A percentile compares a stretch with the other conserved stretches of the same genome.
These are phyloP conservation scores for Colius striatus DNA, from an alignment of 2,113 vertebrate species.

Conservation along the genomic window DNA sequence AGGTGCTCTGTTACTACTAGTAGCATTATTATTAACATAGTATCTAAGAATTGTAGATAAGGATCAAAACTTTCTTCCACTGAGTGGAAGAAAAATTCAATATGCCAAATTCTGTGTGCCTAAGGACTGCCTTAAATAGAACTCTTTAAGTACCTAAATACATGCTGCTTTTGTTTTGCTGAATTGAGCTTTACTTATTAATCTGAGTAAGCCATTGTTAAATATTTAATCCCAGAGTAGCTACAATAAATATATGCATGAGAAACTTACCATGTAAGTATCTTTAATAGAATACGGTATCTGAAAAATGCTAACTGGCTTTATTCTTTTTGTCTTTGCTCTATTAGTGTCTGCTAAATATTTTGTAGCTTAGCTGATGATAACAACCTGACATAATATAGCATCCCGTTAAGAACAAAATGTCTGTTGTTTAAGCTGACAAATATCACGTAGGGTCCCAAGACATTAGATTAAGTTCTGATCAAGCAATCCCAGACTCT, in stretches of 20 bases:
- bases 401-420: background rate
- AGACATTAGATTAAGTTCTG: background rate
- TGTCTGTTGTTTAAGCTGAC: background rate
- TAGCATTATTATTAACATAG: background rate
- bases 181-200: background rate
- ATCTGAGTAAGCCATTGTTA: slow-evolving; percentile 11
- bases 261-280: background rate
- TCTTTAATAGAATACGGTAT: background rate
- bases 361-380: background rate
- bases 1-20: background rate
- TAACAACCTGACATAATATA: background rate
- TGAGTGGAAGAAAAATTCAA: background rate
- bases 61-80: background rate
- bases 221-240: background rate
- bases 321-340: background rate
- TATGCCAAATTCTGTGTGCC: background rate
- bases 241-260: background rate
- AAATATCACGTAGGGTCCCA: background rate
- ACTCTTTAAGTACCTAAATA: background rate
- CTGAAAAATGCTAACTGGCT: background rate
- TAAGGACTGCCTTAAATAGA: background rate
- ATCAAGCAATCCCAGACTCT: background rate
- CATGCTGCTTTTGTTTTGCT: background rate
- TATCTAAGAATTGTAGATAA: background rate
- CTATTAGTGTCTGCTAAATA: background rate